Evolutionary conservation across 2,113 vertebrate species (phyloP).

Genomic region (Vulpes ferrilata): DNA sequence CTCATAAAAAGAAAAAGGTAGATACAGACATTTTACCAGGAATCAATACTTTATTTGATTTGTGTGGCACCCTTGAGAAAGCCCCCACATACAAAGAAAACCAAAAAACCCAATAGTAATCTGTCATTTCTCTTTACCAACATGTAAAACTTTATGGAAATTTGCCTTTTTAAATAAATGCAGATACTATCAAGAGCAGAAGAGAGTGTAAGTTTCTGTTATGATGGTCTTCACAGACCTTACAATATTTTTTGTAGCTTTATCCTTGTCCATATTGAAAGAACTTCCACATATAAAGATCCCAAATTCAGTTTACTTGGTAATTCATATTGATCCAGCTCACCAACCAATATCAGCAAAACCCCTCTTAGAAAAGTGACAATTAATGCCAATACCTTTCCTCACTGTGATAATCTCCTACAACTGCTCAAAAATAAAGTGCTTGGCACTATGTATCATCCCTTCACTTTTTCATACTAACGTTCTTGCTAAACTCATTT

Average conservation of each 20-base stretch:
- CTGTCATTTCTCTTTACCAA: background rate
- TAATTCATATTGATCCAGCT: background rate
- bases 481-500: background rate
- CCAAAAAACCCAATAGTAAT: background rate
- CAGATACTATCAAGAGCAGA: background rate
- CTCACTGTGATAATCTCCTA: background rate
- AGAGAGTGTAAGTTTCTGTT: background rate
- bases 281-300: background rate
- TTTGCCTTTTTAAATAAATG: slow-evolving; percentile 19
- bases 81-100: background rate
- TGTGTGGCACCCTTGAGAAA: background rate
- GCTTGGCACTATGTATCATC: background rate
- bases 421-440: background rate
- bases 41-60: background rate
- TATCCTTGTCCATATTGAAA: background rate
- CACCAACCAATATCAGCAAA: background rate
- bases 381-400: background rate
- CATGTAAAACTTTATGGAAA: background rate
- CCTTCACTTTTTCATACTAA: background rate
- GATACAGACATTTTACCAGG: background rate
- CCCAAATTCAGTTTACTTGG: background rate
- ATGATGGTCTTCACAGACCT: background rate
- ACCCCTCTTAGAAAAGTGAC: background rate
- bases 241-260: background rate
- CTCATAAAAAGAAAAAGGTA: background rate